Base-by-base conservation (phyloP, 2,113 vertebrate genomes). In the Cochlearius cochlearius region DNA sequence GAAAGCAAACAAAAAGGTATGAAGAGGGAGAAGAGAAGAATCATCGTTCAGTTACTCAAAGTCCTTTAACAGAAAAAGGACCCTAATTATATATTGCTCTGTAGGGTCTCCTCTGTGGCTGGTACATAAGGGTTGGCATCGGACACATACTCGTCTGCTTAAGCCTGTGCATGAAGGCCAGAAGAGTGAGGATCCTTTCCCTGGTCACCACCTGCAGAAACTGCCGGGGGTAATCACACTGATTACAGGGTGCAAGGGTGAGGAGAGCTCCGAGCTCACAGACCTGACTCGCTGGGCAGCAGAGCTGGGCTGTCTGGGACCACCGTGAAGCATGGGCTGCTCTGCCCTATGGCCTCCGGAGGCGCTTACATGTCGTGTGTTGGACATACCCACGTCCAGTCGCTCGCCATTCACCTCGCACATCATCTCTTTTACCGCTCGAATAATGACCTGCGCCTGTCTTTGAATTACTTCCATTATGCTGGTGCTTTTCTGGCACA, bases 281-380 rank as follows among this genome's bases (percentile, higher is more conserved):
- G 10, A 9, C 27, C 5, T 1, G 2, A 7, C 14, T 32, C 17
- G 11, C 7, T 2, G 0, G 0, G 30, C 11, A 4, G 21, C 29
- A 67, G 29, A 74, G 18, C 13, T 39, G 55, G 11, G 10, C 25
- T 56, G 38, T 9, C 21, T 80, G 2, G 5, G n/a, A 12, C 14
- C 39, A 3, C 10, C 20, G 36, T 3, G 3, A 74, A 77, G 20
- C 22, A 30, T 6, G 9, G 21, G 7, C 55, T 64, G n/a, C 58
- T 76, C 13, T 52, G 50, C 3, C 13, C 58, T 58, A 2, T n/a
- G 25, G 21, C 12, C 21, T 36, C 13, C 50, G 30, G 15, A 27
- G 15, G 59, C 14, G 16, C 12, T 68, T 22, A 12, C 5, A 32
- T 59, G 16, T 50, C 20, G 36, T 63, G 59, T 39, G 10, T 49